These are phyloP conservation scores for Eleutherodactylus coqui DNA, from an alignment of 2,797 vertebrate species.

Conservation along the genomic window DNA sequence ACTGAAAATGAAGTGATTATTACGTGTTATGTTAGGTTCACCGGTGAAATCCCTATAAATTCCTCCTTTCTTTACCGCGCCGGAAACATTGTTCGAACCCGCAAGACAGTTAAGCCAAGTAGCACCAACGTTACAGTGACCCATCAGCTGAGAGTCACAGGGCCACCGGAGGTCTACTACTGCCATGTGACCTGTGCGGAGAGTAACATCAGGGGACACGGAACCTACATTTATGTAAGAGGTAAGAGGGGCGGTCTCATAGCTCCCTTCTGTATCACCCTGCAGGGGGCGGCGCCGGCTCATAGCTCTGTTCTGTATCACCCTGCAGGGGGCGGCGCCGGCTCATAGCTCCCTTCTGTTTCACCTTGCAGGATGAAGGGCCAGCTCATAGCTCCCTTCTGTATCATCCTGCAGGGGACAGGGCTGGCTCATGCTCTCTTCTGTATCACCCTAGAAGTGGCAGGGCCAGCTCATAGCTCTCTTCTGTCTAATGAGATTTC, in stretches of 20 bases:
- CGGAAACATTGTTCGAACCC: rapidly evolving
- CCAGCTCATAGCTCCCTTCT: neutral
- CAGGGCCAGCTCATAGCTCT: neutral
- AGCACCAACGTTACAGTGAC: neutral
- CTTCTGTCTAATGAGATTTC: neutral
- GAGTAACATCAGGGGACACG: rapidly evolving
- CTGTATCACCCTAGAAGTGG: neutral
- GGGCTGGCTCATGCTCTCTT: neutral
- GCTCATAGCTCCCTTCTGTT: neutral
- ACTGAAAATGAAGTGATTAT: neutral
- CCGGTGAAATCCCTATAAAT: rapidly evolving
- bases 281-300: neutral
- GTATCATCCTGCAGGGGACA: neutral
- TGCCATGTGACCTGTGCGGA: neutral
- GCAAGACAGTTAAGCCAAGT: rapidly evolving
- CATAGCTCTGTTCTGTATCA: neutral
- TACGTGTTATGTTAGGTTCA: neutral
- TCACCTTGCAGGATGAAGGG: neutral
- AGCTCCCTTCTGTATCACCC: neutral
- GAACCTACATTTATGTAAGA: conserved; percentile 44
- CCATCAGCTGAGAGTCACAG: neutral
- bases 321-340: neutral
- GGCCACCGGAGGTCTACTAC: neutral
- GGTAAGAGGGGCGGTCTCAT: neutral
- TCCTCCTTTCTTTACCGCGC: neutral